Conservation (phyloP, 2,888 invertebrate species). For the Diplazon laetatorius region DNA sequence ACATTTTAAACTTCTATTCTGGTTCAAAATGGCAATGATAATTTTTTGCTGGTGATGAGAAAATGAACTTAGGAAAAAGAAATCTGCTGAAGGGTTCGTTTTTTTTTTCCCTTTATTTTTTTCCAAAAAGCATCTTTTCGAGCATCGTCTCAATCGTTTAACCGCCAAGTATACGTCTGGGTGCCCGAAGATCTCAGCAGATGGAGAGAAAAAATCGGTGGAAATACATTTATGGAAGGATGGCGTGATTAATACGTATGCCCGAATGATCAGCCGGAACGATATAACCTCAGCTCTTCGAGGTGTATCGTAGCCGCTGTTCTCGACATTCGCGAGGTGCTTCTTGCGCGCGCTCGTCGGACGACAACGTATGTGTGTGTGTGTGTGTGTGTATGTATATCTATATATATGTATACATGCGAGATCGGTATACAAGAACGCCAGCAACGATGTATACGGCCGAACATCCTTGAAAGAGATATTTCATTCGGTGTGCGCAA, state of each 20-base stretch:
- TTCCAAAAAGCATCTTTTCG: no score
- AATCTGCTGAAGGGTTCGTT: no score
- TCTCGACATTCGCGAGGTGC: constrained; percentile 48
- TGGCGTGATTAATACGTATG: constrained; percentile 80
- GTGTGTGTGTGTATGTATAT: no score
- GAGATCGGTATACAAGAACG: no score
- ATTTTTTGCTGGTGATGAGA: no score
- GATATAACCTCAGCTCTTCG: constrained; percentile 55
- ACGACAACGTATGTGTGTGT: constrained; percentile 41
- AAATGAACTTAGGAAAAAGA: no score
- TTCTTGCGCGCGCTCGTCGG: constrained; percentile 45
- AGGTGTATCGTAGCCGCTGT: constrained; percentile 44
- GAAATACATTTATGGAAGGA: constrained; percentile 78
- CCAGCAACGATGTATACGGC: constrained; percentile 63
- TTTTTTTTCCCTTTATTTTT: no score
- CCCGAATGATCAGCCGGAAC: constrained; percentile 54
- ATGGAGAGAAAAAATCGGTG: constrained; percentile 31
- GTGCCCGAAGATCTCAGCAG: not conserved
- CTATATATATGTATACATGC: no score
- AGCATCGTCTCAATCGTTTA: no score
- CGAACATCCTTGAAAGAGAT: constrained; percentile 74
- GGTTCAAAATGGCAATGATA: no score
- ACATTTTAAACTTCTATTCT: no score
- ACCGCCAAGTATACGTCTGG: not conserved
- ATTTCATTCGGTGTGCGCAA: constrained; percentile 75